Evolutionary conservation across 2,888 invertebrate species (phyloP).

Genomic region (Euzetes globulus): DNA sequence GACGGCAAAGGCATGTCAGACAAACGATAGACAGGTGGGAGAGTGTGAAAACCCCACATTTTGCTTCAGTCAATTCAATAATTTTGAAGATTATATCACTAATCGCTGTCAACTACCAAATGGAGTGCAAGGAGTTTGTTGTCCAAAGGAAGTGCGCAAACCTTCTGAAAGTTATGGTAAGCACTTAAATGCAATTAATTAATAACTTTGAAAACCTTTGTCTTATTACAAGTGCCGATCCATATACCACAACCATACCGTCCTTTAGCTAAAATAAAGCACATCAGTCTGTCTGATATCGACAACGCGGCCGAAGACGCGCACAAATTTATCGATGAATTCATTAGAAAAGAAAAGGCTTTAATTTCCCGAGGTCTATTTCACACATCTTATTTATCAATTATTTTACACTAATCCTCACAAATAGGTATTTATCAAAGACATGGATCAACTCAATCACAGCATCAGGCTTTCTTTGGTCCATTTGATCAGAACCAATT

Average conservation of each 20-base stretch:
- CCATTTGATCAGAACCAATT: slow-evolving; percentile 35
- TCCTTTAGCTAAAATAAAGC: slow-evolving; percentile 24
- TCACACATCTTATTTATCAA: neutral
- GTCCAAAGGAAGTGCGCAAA: slow-evolving; percentile 30
- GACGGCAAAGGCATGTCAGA: slow-evolving; percentile 28
- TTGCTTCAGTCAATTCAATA: slow-evolving; percentile 35
- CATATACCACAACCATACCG: slow-evolving; percentile 18
- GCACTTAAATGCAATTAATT: neutral
- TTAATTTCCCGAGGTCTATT: slow-evolving; percentile 30
- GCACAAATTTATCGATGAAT: slow-evolving; percentile 38
- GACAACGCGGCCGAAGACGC: slow-evolving; percentile 43
- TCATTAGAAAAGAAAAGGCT: slow-evolving; percentile 25
- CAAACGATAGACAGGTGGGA: slow-evolving; percentile 35
- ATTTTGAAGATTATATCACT: slow-evolving; percentile 17
- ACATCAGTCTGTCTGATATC: slow-evolving; percentile 32
- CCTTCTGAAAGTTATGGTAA: neutral
- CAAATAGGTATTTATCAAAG: slow-evolving; percentile 36
- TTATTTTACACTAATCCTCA: neutral
- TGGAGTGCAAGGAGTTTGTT: slow-evolving; percentile 31
- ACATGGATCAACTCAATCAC: slow-evolving; percentile 38
- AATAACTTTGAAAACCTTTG: neutral
- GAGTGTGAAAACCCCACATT: slow-evolving; percentile 19
- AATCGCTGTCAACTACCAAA: slow-evolving; percentile 31
- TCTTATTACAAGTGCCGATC: slow-evolving; percentile 13
- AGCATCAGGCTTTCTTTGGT: slow-evolving; percentile 41